Base-by-base conservation (phyloP, 2,888 invertebrate species). In the Sipha maydis region DNA sequence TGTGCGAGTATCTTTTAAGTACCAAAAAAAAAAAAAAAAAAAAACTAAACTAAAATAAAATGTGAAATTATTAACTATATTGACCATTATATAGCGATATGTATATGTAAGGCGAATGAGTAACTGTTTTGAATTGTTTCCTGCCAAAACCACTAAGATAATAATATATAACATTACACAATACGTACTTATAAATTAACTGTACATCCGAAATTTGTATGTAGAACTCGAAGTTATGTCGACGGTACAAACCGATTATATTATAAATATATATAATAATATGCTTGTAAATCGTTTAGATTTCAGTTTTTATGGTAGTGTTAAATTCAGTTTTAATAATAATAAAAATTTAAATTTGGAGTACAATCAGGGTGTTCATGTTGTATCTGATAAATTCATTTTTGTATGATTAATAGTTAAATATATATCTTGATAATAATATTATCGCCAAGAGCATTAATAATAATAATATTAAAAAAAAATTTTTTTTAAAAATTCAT, bases 321-420 rank as follows among this genome's bases (percentile, higher is more conserved):
- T 84, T 41, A 1, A 31, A 73, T 73, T 73, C 83, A 56, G 56
- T 69, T 76, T 61, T 28, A 84, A 76, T 67, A 76, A 75, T 61
- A 41, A 84, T 28, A 28, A 71, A 34, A 54, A 56, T 54, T n/a
- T 56, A 83, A 71, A 83, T 79, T 86, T 73, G 86, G 48, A 71
- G 71, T 86, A 86, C 86, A 79, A 86, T 86, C 86, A 86, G 86
- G 86, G 86, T 86, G 86, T 86, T 79, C 79, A 86, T 56, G 78
- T 79, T 78, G 85, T 69, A 85, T 78, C 76, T 67, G 85, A 85
- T 85, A 69, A 78, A 85, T 85, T 85, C 85, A 54, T 79, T 73
- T 79, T 86, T 86, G 34, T 86, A 85, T 54, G 41, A 85, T 76
- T 76, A 67, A 76, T 84, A 84, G 61, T 83, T 48, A 48, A 28